Percentiles rank a stretch among this genome's conserved stretches.
These are phyloP conservation scores for Ambastaia sidthimunki DNA, from an alignment of 2,797 vertebrate species.

Conservation along the genomic window DNA sequence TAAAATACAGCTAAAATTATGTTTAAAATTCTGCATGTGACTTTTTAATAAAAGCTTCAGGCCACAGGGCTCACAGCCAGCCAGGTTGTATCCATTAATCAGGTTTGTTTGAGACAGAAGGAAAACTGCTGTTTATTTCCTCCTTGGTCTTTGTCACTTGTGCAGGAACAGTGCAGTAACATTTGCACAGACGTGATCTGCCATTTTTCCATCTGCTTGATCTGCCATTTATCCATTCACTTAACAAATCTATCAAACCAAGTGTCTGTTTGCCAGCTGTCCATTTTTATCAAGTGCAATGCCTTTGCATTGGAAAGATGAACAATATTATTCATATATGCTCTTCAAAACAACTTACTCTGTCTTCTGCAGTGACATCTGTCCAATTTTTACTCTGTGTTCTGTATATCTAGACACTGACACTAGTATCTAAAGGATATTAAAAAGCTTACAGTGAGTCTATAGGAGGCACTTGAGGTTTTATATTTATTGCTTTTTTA, in stretches of 20 bases:
- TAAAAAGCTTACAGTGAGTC: slow-evolving; percentile 20
- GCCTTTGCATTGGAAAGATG: neutral
- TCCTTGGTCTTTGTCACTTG: neutral
- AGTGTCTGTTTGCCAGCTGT: neutral
- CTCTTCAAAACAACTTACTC: slow-evolving; percentile 7
- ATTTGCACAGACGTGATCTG: neutral
- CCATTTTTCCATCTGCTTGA: neutral
- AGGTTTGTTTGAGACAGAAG: neutral
- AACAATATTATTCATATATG: neutral
- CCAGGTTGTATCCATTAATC: neutral
- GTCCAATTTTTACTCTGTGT: neutral
- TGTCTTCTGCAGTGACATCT: slow-evolving; percentile 12
- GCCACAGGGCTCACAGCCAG: neutral
- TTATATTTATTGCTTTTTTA: slow-evolving; percentile 17
- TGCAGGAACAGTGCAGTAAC: neutral
- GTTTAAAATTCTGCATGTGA: neutral
- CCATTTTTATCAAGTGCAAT: neutral
- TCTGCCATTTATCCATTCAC: slow-evolving; percentile 18
- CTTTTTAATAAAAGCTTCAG: neutral
- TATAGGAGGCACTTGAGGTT: neutral
- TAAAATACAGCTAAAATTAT: too few species aligned
- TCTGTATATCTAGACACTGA: neutral
- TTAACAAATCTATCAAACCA: slow-evolving; percentile 16
- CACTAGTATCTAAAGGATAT: slow-evolving; percentile 11
- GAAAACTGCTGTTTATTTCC: neutral